A percentile compares a stretch with the other conserved stretches of the same genome.
Conservation (phyloP, 2,888 invertebrate species). For the Rugalucina vietnamica region DNA sequence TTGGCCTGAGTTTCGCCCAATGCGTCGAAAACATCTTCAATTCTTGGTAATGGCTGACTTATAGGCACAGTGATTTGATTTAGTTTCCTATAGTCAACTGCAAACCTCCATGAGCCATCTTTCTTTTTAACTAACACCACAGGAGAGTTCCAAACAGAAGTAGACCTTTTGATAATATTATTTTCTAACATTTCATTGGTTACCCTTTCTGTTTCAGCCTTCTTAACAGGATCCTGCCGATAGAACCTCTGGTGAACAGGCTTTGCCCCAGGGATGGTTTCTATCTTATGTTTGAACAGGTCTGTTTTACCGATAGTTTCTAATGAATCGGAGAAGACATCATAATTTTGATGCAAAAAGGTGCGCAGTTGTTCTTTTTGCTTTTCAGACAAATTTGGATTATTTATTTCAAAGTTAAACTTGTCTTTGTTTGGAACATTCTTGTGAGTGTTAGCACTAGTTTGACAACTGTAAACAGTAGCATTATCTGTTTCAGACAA, state of each 20-base stretch:
- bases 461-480: neutral
- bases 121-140: constrained; percentile 55
- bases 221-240: constrained; percentile 36
- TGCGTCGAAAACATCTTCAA: constrained; percentile 58
- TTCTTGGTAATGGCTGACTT: constrained; percentile 53
- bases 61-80: constrained; percentile 45
- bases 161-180: constrained; percentile 41
- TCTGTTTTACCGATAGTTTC: constrained; percentile 41
- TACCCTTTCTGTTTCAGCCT: constrained; percentile 42
- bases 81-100: constrained; percentile 47
- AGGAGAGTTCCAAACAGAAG: constrained; percentile 52
- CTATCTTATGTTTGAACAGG: constrained; percentile 43
- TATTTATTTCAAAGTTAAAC: constrained; percentile 12
- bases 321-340: constrained; percentile 36
- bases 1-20: constrained; percentile 52
- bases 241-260: constrained; percentile 34
- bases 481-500: neutral
- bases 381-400: constrained; percentile 9
- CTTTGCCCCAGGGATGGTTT: constrained; percentile 40
- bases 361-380: constrained; percentile 21
- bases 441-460: neutral
- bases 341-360: constrained; percentile 32
- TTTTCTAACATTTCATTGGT: constrained; percentile 40
- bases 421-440: neutral
- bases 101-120: constrained; percentile 47